These are phyloP conservation scores for Oncorhynchus kisutch DNA, from an alignment of 2,113 vertebrate genomes.

Conservation along the genomic window DNA sequence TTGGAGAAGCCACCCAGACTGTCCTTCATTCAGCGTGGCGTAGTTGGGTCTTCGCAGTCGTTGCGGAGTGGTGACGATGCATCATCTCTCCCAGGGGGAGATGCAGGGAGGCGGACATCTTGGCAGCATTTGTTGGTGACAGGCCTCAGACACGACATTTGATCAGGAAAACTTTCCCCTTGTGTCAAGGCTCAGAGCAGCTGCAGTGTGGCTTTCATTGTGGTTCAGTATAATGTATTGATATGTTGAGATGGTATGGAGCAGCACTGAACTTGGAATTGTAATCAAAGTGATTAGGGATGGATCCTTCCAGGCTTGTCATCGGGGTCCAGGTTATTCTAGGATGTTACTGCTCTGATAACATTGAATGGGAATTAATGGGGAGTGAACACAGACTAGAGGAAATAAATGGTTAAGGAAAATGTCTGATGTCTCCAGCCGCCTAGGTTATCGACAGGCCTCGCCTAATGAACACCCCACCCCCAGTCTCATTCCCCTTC, in stretches of 20 bases:
- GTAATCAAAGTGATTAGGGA: slow-evolving; percentile 28
- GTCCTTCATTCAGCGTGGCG: slow-evolving; percentile 50
- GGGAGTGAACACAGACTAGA: too few relatives aligned
- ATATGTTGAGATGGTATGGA: slow-evolving; percentile 4
- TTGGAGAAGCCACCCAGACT: slow-evolving; percentile 37
- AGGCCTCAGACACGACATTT: slow-evolving; percentile 46
- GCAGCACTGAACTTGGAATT: slow-evolving; percentile 2
- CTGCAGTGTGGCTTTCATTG: not conserved
- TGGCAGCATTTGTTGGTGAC: slow-evolving; percentile 58
- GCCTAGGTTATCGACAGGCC: too few relatives aligned
- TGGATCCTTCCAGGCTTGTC: slow-evolving; percentile 25
- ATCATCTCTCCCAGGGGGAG: slow-evolving; percentile 37
- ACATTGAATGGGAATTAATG: too few relatives aligned
- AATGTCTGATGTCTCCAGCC: too few relatives aligned
- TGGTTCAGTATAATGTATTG: slow-evolving; percentile 5
- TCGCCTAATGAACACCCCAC: too few relatives aligned
- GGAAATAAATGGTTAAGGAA: too few relatives aligned
- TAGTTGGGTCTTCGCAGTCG: slow-evolving; percentile 56
- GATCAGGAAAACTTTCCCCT: slow-evolving; percentile 22
- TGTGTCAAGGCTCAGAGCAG: not conserved
- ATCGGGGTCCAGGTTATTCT: slow-evolving; percentile 27
- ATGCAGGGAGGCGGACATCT: slow-evolving; percentile 44
- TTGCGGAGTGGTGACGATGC: slow-evolving; percentile 19
- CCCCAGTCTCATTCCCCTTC: too few relatives aligned
- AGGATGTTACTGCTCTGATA: slow-evolving; percentile 3